A percentile compares a stretch with the other conserved stretches of the same genome.
These are phyloP conservation scores for Hypselothyrea guttata DNA, from an alignment of 2,888 invertebrate species.

Conservation along the genomic window DNA sequence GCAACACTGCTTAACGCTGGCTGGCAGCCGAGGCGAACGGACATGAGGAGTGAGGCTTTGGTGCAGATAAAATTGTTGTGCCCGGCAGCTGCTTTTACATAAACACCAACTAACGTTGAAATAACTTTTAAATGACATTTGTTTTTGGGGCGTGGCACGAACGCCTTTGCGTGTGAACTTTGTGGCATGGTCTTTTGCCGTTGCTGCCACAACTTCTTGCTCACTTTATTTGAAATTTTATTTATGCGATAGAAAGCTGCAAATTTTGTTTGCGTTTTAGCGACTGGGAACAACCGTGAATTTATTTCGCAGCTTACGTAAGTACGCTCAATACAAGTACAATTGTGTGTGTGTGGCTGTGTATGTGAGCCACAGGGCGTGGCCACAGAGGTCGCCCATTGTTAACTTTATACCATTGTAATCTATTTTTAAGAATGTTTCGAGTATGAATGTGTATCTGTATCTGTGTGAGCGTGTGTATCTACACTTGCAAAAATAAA, in stretches of 20 bases:
- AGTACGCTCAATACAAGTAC: not conserved
- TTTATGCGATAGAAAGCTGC: conserved; percentile 71
- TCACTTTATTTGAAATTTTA: conserved; percentile 73
- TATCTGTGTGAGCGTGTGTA: conserved; percentile 7
- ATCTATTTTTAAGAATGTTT: conserved; percentile 67
- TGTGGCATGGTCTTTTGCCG: conserved; percentile 39
- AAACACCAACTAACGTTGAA: conserved; percentile 74
- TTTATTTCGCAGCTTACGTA: conserved; percentile 43
- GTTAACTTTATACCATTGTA: conserved; percentile 65
- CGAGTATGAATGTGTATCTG: conserved; percentile 15
- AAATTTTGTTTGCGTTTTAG: conserved; percentile 68
- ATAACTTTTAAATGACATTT: conserved; percentile 77
- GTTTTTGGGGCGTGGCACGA: conserved; percentile 58
- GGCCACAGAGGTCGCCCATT: conserved; percentile 29
- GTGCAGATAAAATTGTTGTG: conserved; percentile 40
- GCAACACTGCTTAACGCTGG: not conserved
- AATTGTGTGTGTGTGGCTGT: not conserved
- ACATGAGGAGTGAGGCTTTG: not conserved
- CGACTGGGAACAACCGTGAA: conserved; percentile 55
- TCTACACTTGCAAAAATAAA: conserved; percentile 3
- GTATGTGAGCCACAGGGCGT: not conserved
- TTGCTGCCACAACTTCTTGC: conserved; percentile 47
- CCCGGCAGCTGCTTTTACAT: conserved; percentile 67
- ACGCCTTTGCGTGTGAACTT: conserved; percentile 70
- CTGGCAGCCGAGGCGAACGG: not conserved